phyloP scores from a whole-genome alignment of 2,797 vertebrate species.

The Lepidocolaptes lacrymiger region DNA sequence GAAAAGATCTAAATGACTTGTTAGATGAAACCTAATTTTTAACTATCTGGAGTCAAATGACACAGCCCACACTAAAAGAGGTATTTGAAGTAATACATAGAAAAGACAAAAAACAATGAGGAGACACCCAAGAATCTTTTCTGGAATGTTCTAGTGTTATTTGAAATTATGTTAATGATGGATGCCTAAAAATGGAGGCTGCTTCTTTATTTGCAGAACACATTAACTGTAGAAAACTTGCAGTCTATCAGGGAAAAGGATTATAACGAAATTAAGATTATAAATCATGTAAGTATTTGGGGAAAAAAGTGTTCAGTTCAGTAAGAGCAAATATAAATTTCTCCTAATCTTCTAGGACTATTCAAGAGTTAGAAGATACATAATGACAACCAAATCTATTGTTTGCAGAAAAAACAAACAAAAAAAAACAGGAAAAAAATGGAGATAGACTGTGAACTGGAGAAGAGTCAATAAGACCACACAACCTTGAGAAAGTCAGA shows the following conservation, averaged over 20 bases:
- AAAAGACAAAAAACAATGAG: neutral
- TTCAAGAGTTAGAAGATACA: neutral
- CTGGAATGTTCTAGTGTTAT: neutral
- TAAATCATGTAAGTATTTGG: neutral
- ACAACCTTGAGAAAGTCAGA: neutral
- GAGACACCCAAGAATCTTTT: neutral
- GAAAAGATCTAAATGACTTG: neutral
- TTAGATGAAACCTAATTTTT: neutral
- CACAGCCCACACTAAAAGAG: neutral
- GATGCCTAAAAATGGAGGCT: neutral
- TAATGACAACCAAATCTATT: neutral
- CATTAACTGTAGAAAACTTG: neutral
- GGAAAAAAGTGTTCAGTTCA: neutral
- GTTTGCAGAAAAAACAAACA: neutral
- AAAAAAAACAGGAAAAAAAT: too few relatives aligned
- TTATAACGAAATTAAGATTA: neutral
- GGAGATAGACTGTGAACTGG: neutral
- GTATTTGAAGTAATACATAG: neutral
- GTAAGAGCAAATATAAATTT: neutral
- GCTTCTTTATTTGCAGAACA: neutral
- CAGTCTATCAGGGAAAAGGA: neutral
- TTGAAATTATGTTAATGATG: neutral
- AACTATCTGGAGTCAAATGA: neutral
- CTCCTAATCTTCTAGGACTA: neutral
- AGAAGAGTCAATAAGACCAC: neutral